Evolutionary conservation across 2,888 invertebrate genomes (phyloP), one percentile per base, ranked within the genome.

Genomic region (Campoplex capitator): DNA sequence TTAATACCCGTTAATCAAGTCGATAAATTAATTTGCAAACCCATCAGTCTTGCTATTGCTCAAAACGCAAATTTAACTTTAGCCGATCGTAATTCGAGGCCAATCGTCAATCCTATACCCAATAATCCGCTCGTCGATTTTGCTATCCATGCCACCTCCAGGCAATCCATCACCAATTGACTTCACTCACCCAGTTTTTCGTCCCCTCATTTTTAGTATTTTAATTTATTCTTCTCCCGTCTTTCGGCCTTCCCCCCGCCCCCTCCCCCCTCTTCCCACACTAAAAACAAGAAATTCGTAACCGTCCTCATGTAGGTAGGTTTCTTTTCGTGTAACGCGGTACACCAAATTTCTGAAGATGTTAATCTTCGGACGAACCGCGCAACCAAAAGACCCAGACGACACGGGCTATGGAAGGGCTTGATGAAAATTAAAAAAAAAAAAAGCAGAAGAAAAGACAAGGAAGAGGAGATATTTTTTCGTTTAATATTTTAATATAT

Each of bases 141-240:
- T 73, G 92, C 94, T 85, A 93, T 94, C 87, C 94, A 94, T 88
- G 90, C 92, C 89, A 91, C 93, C 70, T 88, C 93, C 74, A 93
- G 93, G 89, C 94, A 94, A 89, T 92, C 93, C 84, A 89, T 93
- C 86, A 92, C 91, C 85, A 93, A 94, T 93, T 94, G 93, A 93
- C 92, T 91, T 92, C 91, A 91, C 88, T 90, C 90, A 87, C 85
- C 88, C 85, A 4, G n/a, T 16, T 13, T 35, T 16, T 7, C 35
- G 35, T 48, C 73, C 35, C n/a, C 23, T 18, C 18, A 8, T 84
- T 88, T 75, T 68, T 93, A 93, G 92, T 92, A 88, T 90, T 90
- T 92, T 93, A 93, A 94, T 94, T 93, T 93, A 93, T 93, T 93
- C 88, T 88, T 90, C 90, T 89, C 89, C 83, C 38, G 56, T 86